Conservation (phyloP, 2,113 vertebrate genomes). For the Camelus bactrianus region DNA sequence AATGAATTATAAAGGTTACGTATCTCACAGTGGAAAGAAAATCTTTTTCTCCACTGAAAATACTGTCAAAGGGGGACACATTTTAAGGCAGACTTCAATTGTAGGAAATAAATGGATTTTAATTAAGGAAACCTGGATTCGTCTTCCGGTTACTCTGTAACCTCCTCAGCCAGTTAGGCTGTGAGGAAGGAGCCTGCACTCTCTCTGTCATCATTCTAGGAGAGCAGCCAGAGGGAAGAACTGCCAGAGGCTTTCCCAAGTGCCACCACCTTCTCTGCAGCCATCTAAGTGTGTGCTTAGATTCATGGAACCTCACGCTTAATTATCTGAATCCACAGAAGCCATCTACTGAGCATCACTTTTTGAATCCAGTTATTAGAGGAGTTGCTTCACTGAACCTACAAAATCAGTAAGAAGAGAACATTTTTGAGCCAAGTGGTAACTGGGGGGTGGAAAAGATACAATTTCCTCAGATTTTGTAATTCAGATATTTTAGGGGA, state of each 20-base stretch:
- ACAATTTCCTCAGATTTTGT: conserved; percentile 19
- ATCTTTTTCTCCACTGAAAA: conserved; percentile 14
- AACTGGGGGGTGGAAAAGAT: neutral
- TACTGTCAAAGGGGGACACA: neutral
- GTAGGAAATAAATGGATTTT: conserved; percentile 36
- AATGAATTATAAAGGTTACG: conserved; percentile 8
- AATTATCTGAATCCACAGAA: neutral
- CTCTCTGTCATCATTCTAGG: neutral
- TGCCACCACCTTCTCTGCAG: neutral
- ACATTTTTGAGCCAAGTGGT: neutral
- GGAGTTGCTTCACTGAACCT: neutral
- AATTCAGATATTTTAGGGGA: conserved; percentile 33
- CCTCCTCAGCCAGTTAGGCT: neutral
- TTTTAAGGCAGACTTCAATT: conserved; percentile 50
- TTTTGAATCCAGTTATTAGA: conserved; percentile 37
- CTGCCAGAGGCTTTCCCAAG: neutral
- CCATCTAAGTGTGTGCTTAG: neutral
- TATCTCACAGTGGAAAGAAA: neutral
- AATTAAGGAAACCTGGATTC: neutral
- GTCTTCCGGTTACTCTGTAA: neutral
- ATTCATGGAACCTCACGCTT: neutral
- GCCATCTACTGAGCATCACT: neutral
- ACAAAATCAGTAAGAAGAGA: conserved; percentile 27
- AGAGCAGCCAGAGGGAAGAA: neutral
- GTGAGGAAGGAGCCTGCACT: neutral